phyloP scores from a whole-genome alignment of 2,888 invertebrate genomes.

The Gisinianus flammeolus region DNA sequence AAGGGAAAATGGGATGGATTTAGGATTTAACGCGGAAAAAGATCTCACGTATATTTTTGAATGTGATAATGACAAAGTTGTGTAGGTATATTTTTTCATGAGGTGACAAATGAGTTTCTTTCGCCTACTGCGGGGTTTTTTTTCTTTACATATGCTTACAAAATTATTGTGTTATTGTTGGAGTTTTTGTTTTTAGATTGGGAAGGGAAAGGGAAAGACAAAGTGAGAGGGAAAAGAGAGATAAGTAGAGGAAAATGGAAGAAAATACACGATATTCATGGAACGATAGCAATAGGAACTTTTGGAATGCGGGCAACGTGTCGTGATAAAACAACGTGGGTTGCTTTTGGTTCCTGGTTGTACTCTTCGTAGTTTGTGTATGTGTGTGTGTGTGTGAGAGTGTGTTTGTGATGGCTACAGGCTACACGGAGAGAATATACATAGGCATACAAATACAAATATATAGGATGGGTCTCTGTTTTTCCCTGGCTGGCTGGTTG shows the following conservation, averaged over 20 bases:
- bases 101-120: too few species aligned
- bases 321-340: constrained; percentile 31
- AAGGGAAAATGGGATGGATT: too few species aligned
- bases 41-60: too few species aligned
- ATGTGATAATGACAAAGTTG: constrained; percentile 23
- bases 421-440: too few species aligned
- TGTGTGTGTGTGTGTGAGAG: neutral
- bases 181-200: too few species aligned
- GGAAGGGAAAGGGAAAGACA: neutral
- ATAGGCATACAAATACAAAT: neutral
- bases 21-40: too few species aligned
- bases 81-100: neutral
- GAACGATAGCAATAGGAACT: neutral
- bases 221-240: neutral
- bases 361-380: neutral
- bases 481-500: constrained; percentile 16
- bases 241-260: neutral
- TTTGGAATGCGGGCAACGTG: constrained; percentile 30
- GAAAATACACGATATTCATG: constrained; percentile 6
- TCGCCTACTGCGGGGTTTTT: too few species aligned
- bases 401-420: neutral
- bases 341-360: neutral
- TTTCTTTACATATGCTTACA: too few species aligned
- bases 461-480: neutral
- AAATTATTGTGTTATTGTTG: too few species aligned